phyloP scores from a whole-genome alignment of 2,888 invertebrate genomes.

The Mimachlamys varia region DNA sequence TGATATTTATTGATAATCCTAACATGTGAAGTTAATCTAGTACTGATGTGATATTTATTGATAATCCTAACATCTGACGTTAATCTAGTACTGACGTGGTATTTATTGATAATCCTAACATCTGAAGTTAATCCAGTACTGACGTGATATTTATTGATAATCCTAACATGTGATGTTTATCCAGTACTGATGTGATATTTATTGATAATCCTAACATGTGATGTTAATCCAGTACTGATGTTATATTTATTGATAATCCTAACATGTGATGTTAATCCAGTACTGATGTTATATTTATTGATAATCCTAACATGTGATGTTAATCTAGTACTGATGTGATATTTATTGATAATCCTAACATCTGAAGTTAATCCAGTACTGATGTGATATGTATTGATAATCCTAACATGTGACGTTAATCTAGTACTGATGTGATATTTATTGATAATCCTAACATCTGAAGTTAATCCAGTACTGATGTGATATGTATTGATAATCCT shows the following conservation, averaged over 20 bases:
- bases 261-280: not conserved
- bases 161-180: not conserved
- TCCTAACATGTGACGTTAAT: not conserved
- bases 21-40: not conserved
- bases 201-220: too few species aligned
- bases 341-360: not conserved
- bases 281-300: not conserved
- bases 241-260: not conserved
- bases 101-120: not conserved
- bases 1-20: not conserved
- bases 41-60: not conserved
- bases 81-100: not conserved
- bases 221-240: not conserved
- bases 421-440: not conserved
- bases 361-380: not conserved
- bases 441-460: too few species aligned
- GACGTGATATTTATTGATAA: not conserved
- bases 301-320: not conserved
- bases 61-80: not conserved
- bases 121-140: not conserved
- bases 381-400: not conserved
- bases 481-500: not conserved
- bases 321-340: not conserved
- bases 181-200: not conserved
- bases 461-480: not conserved